Evolutionary conservation across 2,888 invertebrate genomes (phyloP).

Genomic region (Mythimna loreyi): DNA sequence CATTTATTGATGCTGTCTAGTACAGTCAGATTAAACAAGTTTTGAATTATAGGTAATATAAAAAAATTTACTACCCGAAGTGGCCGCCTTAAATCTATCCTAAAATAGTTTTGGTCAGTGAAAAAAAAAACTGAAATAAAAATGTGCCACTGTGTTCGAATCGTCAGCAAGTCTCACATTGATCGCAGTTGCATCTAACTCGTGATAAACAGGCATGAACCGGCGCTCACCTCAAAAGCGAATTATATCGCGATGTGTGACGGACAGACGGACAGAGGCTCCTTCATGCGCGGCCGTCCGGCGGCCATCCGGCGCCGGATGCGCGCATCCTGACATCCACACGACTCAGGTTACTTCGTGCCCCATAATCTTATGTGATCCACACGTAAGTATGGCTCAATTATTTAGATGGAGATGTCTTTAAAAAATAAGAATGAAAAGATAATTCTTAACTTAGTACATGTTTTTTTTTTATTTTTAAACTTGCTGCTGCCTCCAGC

Average conservation of each 20-base stretch:
- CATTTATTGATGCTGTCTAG: too few relatives aligned
- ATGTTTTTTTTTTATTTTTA: too few relatives aligned
- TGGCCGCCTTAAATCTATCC: too few relatives aligned
- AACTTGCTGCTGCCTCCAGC: too few relatives aligned
- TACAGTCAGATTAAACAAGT: too few relatives aligned
- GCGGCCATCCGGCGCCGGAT: constrained; percentile 66
- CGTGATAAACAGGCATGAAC: constrained; percentile 45
- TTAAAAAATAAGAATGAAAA: neutral
- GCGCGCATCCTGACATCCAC: constrained; percentile 71
- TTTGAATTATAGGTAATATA: too few relatives aligned
- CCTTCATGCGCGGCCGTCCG: constrained; percentile 72
- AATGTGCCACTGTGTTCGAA: too few relatives aligned
- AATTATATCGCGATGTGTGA: constrained; percentile 45
- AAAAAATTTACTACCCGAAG: too few relatives aligned
- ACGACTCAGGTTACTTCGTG: constrained; percentile 53
- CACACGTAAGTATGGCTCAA: constrained; percentile 29
- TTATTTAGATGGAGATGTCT: neutral
- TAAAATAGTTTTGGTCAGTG: too few relatives aligned
- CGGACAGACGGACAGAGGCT: constrained; percentile 65
- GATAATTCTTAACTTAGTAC: too few relatives aligned
- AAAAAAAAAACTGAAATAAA: too few relatives aligned
- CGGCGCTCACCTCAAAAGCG: constrained; percentile 60
- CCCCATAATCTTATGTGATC: constrained; percentile 54
- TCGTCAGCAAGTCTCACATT: too few relatives aligned
- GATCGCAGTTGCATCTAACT: constrained; percentile 3